These are phyloP conservation scores for Orussus abietinus DNA, from an alignment of 1,140 invertebrate species.

Conservation along the genomic window DNA sequence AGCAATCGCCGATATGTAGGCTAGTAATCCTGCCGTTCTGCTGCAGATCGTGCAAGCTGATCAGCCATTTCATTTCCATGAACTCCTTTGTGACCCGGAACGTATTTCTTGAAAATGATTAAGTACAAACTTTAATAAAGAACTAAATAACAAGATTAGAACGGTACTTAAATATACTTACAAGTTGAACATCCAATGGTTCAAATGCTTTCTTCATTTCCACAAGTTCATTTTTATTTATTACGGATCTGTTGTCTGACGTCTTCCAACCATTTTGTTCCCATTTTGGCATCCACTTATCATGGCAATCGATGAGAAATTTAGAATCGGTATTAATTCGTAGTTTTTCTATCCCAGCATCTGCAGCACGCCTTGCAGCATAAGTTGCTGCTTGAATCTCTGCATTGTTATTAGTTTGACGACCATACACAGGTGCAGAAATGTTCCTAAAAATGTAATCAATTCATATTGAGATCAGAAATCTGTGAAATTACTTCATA, in stretches of 20 bases:
- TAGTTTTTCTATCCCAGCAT: constrained; percentile 63
- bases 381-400: constrained; percentile 83
- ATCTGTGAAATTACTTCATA: constrained; percentile 4
- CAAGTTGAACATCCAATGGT: constrained; percentile 58
- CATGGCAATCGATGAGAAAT: constrained; percentile 82
- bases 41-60: constrained; percentile 69
- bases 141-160: background rate
- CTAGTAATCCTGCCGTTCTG: constrained; percentile 23
- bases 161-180: background rate
- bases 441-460: constrained; percentile 68
- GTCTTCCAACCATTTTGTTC: constrained; percentile 77
- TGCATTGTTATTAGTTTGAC: constrained; percentile 86
- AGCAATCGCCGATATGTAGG: background rate
- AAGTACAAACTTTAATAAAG: background rate
- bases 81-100: constrained; percentile 72
- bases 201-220: constrained; percentile 61
- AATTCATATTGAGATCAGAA: no score
- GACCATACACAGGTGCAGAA: constrained; percentile 69
- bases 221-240: constrained; percentile 79
- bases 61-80: constrained; percentile 90
- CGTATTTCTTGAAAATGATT: constrained; percentile 54
- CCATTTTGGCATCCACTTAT: constrained; percentile 80
- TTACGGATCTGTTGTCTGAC: constrained; percentile 66
- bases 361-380: constrained; percentile 69
- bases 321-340: constrained; percentile 81